Base-by-base conservation (phyloP, 2,888 invertebrate species). In the Acanthosepion pharaonis region DNA sequence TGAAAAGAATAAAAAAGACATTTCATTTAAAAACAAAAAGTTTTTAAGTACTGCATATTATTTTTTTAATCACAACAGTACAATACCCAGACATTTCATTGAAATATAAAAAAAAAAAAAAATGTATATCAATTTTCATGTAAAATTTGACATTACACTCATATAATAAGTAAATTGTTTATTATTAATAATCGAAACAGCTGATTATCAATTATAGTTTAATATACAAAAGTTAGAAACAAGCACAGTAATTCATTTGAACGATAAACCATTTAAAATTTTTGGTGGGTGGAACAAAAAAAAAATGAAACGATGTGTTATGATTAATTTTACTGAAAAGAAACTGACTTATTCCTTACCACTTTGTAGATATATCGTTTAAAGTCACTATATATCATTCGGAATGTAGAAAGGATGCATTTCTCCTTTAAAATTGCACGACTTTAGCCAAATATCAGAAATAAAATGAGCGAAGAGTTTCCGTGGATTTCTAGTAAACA, bases 351-450 rank as follows among this genome's bases (percentile, higher is more conserved):
- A 18, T n/a, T 78, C n/a, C 78, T 78, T 78, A 78, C 78, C 78
- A 78, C 78, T 78, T n/a, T 78, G 78, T 78, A 78, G 78, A 78
- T 78, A 33, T n/a, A n/a, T 78, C n/a, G 78, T 78, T 78, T 78
- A 78, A 78, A 78, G 78, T 78, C 78, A 11, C 78, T 78, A n/a
- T n/a, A 78, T n/a, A 78, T 78, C 78, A 78, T 78, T 78, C 78
- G 33, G 78, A 18, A n/a, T 78, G 78, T 78, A 78, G 33, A 33
- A 78, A 78, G n/a, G 78, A 11, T 78, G 33, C 78, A 78, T 78
- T 9, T 78, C n/a, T 33, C 78, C 78, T 78, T 78, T n/a, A 78
- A 78, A 78, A 78, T 33, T 78, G 78, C 78, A 78, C n/a, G 9
- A n/a, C 15, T 78, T 78, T n/a, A 33, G 78, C 78, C n/a, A 78